These are phyloP conservation scores for Aplysina aerophoba DNA, from an alignment of 37 sponge, comb jelly and placozoan genomes.

Conservation along the genomic window DNA sequence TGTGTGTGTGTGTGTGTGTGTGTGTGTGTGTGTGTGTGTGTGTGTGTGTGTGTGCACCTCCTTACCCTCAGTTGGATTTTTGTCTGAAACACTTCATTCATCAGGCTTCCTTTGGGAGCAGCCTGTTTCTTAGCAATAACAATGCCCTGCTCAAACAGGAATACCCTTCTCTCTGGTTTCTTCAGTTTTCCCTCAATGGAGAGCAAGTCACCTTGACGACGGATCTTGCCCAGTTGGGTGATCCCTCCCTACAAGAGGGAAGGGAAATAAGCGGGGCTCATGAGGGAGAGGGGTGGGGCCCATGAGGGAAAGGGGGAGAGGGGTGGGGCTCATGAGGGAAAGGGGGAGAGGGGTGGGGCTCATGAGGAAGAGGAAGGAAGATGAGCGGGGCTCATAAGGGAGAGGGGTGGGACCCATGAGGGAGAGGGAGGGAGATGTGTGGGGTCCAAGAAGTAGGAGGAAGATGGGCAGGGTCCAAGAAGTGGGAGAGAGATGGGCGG, in stretches of 20 bases:
- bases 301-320: no score
- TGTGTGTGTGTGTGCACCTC: not conserved
- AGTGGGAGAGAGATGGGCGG: no score
- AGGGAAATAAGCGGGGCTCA: not conserved
- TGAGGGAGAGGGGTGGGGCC: no score
- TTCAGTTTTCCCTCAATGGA: slow-evolving; percentile 37
- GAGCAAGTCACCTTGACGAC: slow-evolving; percentile 71
- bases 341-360: no score
- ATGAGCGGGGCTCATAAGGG: no score
- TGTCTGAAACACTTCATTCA: slow-evolving; percentile 9
- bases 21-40: slow-evolving; percentile 7
- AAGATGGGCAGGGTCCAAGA: no score
- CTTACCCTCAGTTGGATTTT: slow-evolving; percentile 19
- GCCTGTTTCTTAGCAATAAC: slow-evolving; percentile 69
- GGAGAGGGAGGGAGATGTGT: no score
- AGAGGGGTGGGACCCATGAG: no score
- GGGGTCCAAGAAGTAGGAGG: no score
- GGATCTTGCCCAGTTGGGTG: slow-evolving; percentile 51
- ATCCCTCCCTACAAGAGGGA: slow-evolving; percentile 12
- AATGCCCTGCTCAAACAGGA: slow-evolving; percentile 81
- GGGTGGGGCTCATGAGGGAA: no score
- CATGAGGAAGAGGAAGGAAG: no score
- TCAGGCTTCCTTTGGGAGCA: slow-evolving; percentile 30
- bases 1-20: not conserved
- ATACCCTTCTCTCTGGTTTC: slow-evolving; percentile 66